A percentile compares a stretch with the other conserved stretches of the same genome.
These are phyloP conservation scores for Falco naumanni DNA, from an alignment of 2,797 vertebrate species.

Conservation along the genomic window DNA sequence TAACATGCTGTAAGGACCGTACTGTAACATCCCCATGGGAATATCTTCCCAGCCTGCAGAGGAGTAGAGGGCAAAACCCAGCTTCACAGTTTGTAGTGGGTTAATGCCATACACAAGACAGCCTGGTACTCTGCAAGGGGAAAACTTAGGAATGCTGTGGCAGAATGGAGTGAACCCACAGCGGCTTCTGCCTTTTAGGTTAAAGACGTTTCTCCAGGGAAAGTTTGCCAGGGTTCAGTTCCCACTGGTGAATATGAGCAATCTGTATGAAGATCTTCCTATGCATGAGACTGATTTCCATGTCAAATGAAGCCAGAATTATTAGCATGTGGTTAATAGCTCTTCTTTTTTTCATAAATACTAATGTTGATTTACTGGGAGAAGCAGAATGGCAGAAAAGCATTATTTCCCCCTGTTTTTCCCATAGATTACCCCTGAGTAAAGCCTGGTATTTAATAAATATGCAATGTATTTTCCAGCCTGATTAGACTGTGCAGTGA, in stretches of 20 bases:
- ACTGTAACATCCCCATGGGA: background rate
- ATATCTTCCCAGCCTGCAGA: background rate
- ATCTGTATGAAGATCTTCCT: background rate
- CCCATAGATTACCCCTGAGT: background rate
- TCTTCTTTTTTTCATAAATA: background rate
- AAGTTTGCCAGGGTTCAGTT: background rate
- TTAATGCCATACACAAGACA: background rate
- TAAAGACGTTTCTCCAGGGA: background rate
- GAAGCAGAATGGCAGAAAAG: background rate
- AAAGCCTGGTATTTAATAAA: background rate
- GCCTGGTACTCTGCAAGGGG: background rate
- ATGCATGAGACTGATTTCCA: background rate
- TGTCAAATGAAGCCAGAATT: background rate
- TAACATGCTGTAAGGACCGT: accelerated
- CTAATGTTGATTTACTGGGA: background rate
- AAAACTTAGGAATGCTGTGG: background rate
- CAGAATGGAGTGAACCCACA: background rate
- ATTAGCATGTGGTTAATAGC: background rate
- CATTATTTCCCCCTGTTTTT: background rate
- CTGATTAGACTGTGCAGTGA: background rate
- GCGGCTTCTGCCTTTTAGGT: background rate
- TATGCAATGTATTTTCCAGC: background rate
- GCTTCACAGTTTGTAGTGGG: background rate
- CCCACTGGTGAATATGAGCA: background rate
- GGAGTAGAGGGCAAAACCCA: background rate